Evolutionary conservation across 2,888 invertebrate species (phyloP).

Genomic region (Antheraea assamensis): DNA sequence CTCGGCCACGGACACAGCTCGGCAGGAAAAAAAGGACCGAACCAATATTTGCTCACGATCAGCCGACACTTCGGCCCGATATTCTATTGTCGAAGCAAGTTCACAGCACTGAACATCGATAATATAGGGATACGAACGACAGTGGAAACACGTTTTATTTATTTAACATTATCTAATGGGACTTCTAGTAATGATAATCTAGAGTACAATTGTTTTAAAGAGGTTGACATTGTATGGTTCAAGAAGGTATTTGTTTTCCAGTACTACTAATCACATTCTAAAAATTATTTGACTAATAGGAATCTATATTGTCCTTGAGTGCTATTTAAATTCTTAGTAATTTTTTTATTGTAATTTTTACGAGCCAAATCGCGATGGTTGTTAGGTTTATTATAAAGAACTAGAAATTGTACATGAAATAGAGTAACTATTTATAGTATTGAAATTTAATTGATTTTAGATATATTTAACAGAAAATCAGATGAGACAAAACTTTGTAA

Average conservation of each 20-base stretch:
- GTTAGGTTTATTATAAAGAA: no score
- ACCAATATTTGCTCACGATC: conserved; percentile 62
- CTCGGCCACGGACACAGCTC: conserved; percentile 76
- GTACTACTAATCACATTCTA: no score
- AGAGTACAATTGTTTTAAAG: no score
- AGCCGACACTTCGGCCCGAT: conserved; percentile 52
- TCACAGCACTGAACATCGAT: conserved; percentile 19
- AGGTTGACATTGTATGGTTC: no score
- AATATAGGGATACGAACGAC: neutral
- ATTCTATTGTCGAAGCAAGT: conserved; percentile 53
- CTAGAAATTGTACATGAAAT: no score
- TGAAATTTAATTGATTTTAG: neutral
- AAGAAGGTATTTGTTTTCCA: no score
- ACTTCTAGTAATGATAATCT: neutral
- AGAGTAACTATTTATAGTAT: neutral
- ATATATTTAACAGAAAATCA: neutral
- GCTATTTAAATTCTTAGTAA: no score
- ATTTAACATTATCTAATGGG: neutral
- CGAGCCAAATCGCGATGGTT: no score
- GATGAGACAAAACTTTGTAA: neutral
- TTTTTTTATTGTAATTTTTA: no score
- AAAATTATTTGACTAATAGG: no score
- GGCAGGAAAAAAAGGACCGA: conserved; percentile 67
- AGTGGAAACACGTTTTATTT: neutral
- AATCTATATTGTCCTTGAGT: no score